Evolutionary conservation across 2,888 invertebrate species (phyloP), one percentile per base, ranked within the genome.

Genomic region (Syrphus vitripennis): DNA sequence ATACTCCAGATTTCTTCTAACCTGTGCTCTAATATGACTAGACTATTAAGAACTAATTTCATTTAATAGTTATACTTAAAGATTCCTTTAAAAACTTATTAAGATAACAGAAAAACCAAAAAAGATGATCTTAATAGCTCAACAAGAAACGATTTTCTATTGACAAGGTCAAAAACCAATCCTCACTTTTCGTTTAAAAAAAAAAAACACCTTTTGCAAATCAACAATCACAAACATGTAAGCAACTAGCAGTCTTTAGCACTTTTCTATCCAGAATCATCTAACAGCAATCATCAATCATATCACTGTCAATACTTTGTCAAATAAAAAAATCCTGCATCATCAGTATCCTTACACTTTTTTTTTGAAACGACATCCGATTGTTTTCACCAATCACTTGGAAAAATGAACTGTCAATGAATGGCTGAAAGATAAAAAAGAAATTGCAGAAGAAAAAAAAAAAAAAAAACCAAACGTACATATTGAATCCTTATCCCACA

Each of bases 361-460:
- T 72, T 37, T 21, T 14, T 12, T 50, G 40, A 69, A 78, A 72
- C 50, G 55, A 69, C 72, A 79, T 78, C 69, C 83, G 74, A 78
- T 83, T 79, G 74, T 78, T 83, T 74, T 74, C 24, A 50, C 29
- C 72, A 83, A 78, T 74, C 69, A 69, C 45, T 42, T 53, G 53
- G 26, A 50, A 48, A 67, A 61, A 42, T 65, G 65, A 72, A 63
- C 57, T 24, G 48, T 16, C 71, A 82, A 78, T 79, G 69, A 83
- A 61, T 69, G 37, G 16, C n/a, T 19, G 14, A n/a, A 14, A 57
- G 57, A 31, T n/a, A 55, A 40, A 55, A 57, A 37, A 34, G 0
- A 12, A 21, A 21, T 4, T 4, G 7, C 1, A 7, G 6, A 10
- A 10, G 12, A 34, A 10, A 57, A 57, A 63, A 34, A 1, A 14